phyloP scores from a whole-genome alignment of 2,888 invertebrate species.

The Halocaridina rubra region DNA sequence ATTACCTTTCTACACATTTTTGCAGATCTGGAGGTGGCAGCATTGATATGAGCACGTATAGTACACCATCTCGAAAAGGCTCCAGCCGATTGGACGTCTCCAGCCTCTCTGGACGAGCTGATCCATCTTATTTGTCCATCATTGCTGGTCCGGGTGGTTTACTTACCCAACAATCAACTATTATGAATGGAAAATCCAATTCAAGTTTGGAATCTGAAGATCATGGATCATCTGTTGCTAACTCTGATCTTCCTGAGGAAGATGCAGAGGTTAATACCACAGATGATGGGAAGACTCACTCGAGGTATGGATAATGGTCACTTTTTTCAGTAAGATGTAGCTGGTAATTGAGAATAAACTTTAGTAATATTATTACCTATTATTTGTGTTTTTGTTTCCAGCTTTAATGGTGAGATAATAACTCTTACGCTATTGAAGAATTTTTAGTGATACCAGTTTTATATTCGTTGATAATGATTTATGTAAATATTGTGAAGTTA shows the following conservation, averaged over 20 bases:
- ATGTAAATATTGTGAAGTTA: too few relatives aligned
- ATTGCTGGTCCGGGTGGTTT: slow-evolving; percentile 80
- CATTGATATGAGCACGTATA: slow-evolving; percentile 35
- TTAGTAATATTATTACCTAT: too few relatives aligned
- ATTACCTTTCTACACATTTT: too few relatives aligned
- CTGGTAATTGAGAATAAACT: too few relatives aligned
- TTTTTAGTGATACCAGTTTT: too few relatives aligned
- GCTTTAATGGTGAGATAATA: too few relatives aligned
- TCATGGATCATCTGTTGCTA: slow-evolving; percentile 72
- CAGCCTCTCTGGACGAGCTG: slow-evolving; percentile 70
- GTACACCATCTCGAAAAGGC: slow-evolving; percentile 46
- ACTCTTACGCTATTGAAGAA: too few relatives aligned
- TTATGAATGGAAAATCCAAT: slow-evolving; percentile 74
- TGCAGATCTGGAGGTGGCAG: slow-evolving; percentile 47
- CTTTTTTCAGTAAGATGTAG: too few relatives aligned
- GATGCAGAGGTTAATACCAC: slow-evolving; percentile 43
- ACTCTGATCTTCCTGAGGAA: slow-evolving; percentile 53
- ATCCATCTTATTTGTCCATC: slow-evolving; percentile 79
- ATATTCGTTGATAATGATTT: too few relatives aligned
- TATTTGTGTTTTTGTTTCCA: too few relatives aligned
- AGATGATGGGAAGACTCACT: slow-evolving; percentile 56
- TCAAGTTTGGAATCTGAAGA: slow-evolving; percentile 77
- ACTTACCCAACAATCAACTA: slow-evolving; percentile 74
- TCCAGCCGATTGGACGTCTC: slow-evolving; percentile 30
- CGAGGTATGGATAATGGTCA: slow-evolving; percentile 48